These are phyloP conservation scores for Syndactyla subalaris DNA, from an alignment of 2,797 vertebrate genomes.

Conservation along the genomic window DNA sequence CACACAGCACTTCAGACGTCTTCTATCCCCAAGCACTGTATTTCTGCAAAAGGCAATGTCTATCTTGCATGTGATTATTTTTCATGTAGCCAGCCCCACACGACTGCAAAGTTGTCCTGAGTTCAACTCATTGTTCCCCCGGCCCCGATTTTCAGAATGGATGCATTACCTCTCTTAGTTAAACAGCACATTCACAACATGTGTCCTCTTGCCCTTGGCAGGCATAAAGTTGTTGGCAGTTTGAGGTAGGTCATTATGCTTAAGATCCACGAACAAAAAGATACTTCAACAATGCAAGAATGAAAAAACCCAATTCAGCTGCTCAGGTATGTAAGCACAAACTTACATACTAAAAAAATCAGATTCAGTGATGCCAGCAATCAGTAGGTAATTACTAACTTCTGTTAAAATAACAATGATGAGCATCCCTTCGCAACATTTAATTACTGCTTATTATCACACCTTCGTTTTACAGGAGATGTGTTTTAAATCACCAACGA, in stretches of 20 bases:
- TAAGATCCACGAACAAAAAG: background rate
- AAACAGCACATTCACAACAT: background rate
- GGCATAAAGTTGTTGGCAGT: background rate
- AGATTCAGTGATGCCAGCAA: conserved; percentile 1
- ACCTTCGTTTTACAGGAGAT: conserved; percentile 21
- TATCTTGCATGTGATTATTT: background rate
- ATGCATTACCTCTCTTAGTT: background rate
- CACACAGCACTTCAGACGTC: background rate
- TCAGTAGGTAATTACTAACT: conserved; percentile 28
- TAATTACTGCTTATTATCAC: conserved; percentile 32
- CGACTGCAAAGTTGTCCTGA: background rate
- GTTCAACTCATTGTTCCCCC: background rate
- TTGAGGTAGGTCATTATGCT: background rate
- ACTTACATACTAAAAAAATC: background rate
- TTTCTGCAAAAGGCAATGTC: background rate
- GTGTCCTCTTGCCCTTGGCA: background rate
- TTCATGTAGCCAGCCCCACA: background rate
- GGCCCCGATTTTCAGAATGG: background rate
- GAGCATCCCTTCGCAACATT: background rate
- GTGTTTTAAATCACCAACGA: conserved; percentile 37
- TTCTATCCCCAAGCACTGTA: background rate
- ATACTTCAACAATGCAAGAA: background rate
- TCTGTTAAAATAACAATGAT: conserved; percentile 4
- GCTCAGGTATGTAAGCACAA: background rate
- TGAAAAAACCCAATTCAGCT: background rate